These are phyloP conservation scores for Patella caerulea DNA, from an alignment of 2,888 invertebrate genomes.

Conservation along the genomic window DNA sequence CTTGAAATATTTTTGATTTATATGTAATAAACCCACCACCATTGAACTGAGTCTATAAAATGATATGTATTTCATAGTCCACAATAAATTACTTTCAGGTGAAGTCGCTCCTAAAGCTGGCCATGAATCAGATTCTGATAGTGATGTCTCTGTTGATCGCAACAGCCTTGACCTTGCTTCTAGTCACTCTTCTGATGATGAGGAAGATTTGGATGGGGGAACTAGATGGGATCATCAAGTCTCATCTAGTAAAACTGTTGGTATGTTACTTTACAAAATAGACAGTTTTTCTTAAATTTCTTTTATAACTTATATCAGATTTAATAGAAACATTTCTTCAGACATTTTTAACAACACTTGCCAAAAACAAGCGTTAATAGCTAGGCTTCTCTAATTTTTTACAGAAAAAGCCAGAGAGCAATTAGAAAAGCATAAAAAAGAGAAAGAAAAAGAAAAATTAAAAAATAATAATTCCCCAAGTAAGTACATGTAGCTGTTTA, in stretches of 20 bases:
- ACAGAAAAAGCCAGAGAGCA: slow-evolving; percentile 62
- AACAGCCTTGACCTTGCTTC: slow-evolving; percentile 87
- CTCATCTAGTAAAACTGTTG: slow-evolving; percentile 60
- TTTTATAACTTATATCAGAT: neutral
- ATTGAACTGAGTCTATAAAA: neutral
- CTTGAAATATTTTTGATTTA: too few relatives aligned
- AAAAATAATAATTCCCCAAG: slow-evolving; percentile 36
- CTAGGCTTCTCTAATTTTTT: slow-evolving; percentile 27
- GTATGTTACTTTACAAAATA: slow-evolving; percentile 38
- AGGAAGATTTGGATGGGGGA: slow-evolving; percentile 72
- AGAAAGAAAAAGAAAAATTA: slow-evolving; percentile 47
- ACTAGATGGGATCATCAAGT: slow-evolving; percentile 60
- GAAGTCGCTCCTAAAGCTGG: slow-evolving; percentile 29
- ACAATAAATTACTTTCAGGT: neutral
- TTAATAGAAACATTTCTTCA: neutral
- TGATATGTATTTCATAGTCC: neutral
- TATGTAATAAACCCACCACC: too few relatives aligned
- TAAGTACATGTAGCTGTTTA: slow-evolving; percentile 10
- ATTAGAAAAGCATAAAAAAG: slow-evolving; percentile 53
- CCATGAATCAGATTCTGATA: slow-evolving; percentile 87
- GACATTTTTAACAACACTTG: too few relatives aligned
- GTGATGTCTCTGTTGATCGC: slow-evolving; percentile 72
- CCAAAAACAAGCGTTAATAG: neutral
- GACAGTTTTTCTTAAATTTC: neutral
- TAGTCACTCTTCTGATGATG: slow-evolving; percentile 94